A percentile compares a stretch with the other conserved stretches of the same genome.
Conservation (phyloP, 2,888 invertebrate genomes). For the Chrysolina oricalcia region DNA sequence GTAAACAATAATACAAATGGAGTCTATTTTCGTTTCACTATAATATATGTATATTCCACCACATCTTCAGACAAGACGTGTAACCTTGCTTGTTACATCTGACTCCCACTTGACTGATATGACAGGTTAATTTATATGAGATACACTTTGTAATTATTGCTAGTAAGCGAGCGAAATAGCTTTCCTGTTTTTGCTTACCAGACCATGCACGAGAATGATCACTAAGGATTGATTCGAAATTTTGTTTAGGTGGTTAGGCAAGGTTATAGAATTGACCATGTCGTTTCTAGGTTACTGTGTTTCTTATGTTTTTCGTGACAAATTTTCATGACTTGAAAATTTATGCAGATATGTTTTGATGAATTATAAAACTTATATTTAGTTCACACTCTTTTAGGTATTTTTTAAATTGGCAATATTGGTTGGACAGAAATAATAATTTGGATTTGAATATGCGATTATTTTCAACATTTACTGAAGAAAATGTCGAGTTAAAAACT, state of each 20-base stretch:
- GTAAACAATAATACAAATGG: background rate
- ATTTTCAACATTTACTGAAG: too few relatives aligned
- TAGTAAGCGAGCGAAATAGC: constrained; percentile 24
- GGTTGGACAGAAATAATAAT: too few relatives aligned
- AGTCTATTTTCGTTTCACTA: background rate
- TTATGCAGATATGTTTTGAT: too few relatives aligned
- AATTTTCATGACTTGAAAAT: too few relatives aligned
- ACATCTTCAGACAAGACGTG: constrained; percentile 27
- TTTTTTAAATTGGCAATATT: too few relatives aligned
- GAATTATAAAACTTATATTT: too few relatives aligned
- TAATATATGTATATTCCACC: background rate
- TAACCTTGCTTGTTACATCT: constrained; percentile 44
- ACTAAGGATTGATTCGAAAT: background rate
- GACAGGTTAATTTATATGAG: constrained; percentile 36
- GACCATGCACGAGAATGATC: background rate
- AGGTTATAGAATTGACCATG: background rate
- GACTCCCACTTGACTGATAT: constrained; percentile 40
- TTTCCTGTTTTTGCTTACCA: background rate
- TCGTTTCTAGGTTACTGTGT: background rate
- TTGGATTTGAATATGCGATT: too few relatives aligned
- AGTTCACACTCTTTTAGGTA: too few relatives aligned
- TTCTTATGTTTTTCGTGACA: too few relatives aligned
- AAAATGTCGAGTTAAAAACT: too few relatives aligned
- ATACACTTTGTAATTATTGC: constrained; percentile 35
- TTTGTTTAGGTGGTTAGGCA: background rate